A percentile compares a stretch with the other conserved stretches of the same genome.
These are phyloP conservation scores for Cartodere bifasciata DNA, from an alignment of 2,888 invertebrate species.

Conservation along the genomic window DNA sequence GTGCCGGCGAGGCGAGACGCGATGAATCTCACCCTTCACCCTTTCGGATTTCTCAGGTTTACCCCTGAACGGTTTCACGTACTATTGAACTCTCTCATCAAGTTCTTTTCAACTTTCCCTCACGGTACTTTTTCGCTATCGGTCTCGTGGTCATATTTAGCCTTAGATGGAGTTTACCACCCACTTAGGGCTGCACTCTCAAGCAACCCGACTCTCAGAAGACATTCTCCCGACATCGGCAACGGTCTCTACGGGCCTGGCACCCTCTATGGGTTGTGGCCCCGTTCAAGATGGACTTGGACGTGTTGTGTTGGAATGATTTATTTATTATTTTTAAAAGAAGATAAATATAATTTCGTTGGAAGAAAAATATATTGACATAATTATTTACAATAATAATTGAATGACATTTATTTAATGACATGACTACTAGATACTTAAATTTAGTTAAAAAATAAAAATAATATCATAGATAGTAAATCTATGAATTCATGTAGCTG, in stretches of 20 bases:
- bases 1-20: constrained; percentile 16
- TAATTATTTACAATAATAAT: too few relatives aligned
- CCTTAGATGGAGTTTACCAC: constrained; percentile 42
- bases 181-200: constrained; percentile 44
- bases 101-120: constrained; percentile 26
- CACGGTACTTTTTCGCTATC: constrained; percentile 48
- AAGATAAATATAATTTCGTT: too few relatives aligned
- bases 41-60: constrained; percentile 26
- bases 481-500: too few relatives aligned
- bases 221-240: constrained; percentile 21
- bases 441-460: too few relatives aligned
- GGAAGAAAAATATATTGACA: too few relatives aligned
- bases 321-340: too few relatives aligned
- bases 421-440: too few relatives aligned
- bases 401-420: too few relatives aligned
- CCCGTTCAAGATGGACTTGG: constrained; percentile 41
- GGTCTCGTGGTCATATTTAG: constrained; percentile 46
- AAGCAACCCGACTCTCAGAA: constrained; percentile 44
- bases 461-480: too few relatives aligned
- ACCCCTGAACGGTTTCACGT: constrained; percentile 35
- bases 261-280: constrained; percentile 41
- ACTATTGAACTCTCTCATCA: constrained; percentile 39
- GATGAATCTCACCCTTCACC: constrained; percentile 22
- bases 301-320: too few relatives aligned
- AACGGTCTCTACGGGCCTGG: constrained; percentile 39